Evolutionary conservation across 1,140 invertebrate species (phyloP), one percentile per base, ranked within the genome.

Genomic region (Drosophila setifemur): DNA sequence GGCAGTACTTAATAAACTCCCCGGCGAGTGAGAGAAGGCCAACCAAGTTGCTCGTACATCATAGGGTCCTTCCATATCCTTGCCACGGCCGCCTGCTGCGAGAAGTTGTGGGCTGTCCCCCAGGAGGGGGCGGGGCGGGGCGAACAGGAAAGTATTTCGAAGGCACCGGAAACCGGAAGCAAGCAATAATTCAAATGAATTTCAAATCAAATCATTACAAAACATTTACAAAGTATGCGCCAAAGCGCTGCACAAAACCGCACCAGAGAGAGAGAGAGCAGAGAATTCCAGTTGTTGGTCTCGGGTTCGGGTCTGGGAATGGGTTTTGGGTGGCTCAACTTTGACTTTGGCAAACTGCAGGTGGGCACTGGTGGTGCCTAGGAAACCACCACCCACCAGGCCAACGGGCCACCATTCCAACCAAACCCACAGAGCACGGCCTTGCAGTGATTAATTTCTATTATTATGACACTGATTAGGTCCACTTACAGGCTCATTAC

Each of bases 111-210:
- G n/a, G n/a, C n/a, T n/a, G n/a, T n/a, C n/a, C n/a, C n/a, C n/a
- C n/a, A n/a, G n/a, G n/a, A n/a, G n/a, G 53, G 35, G 31, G 4
- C 12, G n/a, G 2, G 14, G n/a, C 0, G 0, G 8, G 3, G 2
- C n/a, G 16, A 4, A 86, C 81, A 86, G 81, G 81, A 86, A 86
- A 86, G 81, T 86, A 86, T 86, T 86, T 81, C 72, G 67, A 89
- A 89, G 79, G 77, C 87, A 79, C 66, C 86, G 87, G 81, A 89
- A 87, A 77, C 86, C 67, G 87, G 87, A 89, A 89, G 86, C 81
- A 89, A 89, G 86, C 87, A 89, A 89, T 89, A 89, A 89, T 89
- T 89, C 87, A 89, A 89, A 89, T 89, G 87, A 89, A 89, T 89
- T 89, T 89, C 77, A 89, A 89, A 89, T 89, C 86, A 89, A 89